Evolutionary conservation across 2,888 invertebrate species (phyloP), one percentile per base, ranked within the genome.

Genomic region (Zygaena filipendulae): DNA sequence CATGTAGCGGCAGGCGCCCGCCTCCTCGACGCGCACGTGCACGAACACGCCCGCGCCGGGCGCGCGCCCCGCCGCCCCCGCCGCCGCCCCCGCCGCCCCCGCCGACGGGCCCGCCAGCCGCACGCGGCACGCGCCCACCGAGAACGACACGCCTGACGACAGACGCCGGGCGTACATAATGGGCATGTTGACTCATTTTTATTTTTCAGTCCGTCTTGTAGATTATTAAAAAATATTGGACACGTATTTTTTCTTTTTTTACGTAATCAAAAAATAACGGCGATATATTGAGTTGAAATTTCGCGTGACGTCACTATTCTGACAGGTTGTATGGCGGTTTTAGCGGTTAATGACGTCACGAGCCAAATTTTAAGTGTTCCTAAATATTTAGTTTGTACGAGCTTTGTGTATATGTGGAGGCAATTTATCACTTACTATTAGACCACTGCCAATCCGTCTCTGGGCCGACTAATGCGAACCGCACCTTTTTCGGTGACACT

Each of bases 361-460:
- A 28, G 5, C 11, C 7, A 11, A 22, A n/a, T n/a, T n/a, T n/a
- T n/a, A n/a, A n/a, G n/a, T n/a, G n/a, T n/a, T 11, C 23, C 5
- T 4, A 12, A 10, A 6, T 3, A n/a, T n/a, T n/a, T n/a, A n/a
- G n/a, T n/a, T n/a, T n/a, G n/a, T n/a, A n/a, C n/a, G n/a, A n/a
- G n/a, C n/a, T n/a, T n/a, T n/a, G n/a, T n/a, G n/a, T n/a, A n/a
- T n/a, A n/a, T n/a, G n/a, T n/a, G n/a, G n/a, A n/a, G n/a, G n/a
- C n/a, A n/a, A n/a, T n/a, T n/a, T n/a, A 22, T 21, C 4, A 60
- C 68, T 59, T 38, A 75, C 75, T 59, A 2, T 37, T 28, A 2
- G 74, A 71, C 75, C 75, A 75, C 5, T 47, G 52, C 64, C 64
- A 69, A 10, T 67, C 58, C 2, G 58, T 28, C 0, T 54, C 26